Conservation (phyloP, 2,113 vertebrate genomes). For the Hepsetus odoe region DNA sequence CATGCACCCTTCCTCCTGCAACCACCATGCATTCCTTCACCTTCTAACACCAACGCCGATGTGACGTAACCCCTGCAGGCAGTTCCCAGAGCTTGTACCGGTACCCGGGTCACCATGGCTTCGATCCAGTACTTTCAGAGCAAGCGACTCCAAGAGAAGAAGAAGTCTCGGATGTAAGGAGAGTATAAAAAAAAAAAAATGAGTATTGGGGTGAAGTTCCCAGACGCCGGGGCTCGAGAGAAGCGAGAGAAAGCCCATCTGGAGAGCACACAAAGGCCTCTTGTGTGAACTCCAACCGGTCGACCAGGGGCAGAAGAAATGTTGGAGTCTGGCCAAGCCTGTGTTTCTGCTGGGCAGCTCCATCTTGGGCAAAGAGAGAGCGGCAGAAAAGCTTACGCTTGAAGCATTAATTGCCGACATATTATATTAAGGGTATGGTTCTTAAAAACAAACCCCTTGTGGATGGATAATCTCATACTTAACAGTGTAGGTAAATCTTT, state of each 20-base stretch:
- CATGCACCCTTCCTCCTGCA: not conserved
- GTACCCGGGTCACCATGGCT: conserved; percentile 19
- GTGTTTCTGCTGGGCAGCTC: conserved; percentile 34
- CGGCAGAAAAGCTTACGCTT: conserved; percentile 33
- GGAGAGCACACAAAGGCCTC: conserved; percentile 74
- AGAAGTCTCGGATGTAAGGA: conserved; percentile 24
- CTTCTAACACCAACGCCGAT: conserved; percentile 4
- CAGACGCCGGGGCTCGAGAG: conserved; percentile 70
- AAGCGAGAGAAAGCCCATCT: conserved; percentile 73
- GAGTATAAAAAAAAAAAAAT: not conserved
- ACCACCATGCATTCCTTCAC: not conserved
- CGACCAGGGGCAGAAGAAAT: conserved; percentile 65
- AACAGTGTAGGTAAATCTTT: not conserved
- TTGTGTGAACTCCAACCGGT: conserved; percentile 68
- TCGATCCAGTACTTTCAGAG: conserved; percentile 24
- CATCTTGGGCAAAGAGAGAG: conserved; percentile 39
- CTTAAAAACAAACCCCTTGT: conserved; percentile 37
- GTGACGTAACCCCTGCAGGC: not conserved
- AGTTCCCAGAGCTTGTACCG: conserved; percentile 1
- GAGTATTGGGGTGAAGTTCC: conserved; percentile 47
- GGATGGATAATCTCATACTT: conserved; percentile 18
- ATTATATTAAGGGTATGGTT: conserved; percentile 37
- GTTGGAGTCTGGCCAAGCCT: conserved; percentile 74
- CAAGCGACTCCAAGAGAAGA: conserved; percentile 24
- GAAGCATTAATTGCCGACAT: conserved; percentile 48